A percentile compares a stretch with the other conserved stretches of the same genome.
Conservation (phyloP, 1,140 invertebrate genomes). For the Neocloeon triangulifer region DNA sequence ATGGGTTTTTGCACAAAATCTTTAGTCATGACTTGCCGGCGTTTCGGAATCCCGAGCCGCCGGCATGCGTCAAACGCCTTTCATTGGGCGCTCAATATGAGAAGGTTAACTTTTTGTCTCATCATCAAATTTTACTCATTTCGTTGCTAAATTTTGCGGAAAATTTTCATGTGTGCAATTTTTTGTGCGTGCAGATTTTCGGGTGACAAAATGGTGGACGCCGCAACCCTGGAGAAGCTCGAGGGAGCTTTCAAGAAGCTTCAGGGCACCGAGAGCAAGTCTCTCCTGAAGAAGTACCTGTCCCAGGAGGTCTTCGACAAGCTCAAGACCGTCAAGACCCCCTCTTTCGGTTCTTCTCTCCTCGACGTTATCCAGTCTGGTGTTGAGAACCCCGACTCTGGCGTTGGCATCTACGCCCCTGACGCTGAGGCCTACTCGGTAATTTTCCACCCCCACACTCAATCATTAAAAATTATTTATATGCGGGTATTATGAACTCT, state of each 20-base stretch:
- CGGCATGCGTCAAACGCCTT: too few relatives aligned
- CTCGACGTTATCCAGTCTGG: slow-evolving; percentile 82
- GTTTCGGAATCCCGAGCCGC: too few relatives aligned
- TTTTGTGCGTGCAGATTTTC: slow-evolving; percentile 27
- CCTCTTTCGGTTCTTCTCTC: slow-evolving; percentile 61
- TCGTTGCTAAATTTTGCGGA: too few relatives aligned
- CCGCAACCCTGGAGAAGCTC: slow-evolving; percentile 66
- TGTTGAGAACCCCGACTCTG: slow-evolving; percentile 72
- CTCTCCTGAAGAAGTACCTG: slow-evolving; percentile 83
- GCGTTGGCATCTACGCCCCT: slow-evolving; percentile 87
- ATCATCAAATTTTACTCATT: too few relatives aligned
- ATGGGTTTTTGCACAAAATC: too few relatives aligned
- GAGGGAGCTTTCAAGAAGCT: slow-evolving; percentile 78
- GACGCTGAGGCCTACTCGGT: slow-evolving; percentile 81
- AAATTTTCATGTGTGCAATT: too few relatives aligned
- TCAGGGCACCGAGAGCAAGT: slow-evolving; percentile 71
- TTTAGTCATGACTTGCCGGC: too few relatives aligned
- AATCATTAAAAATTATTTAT: too few relatives aligned
- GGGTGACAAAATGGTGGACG: slow-evolving; percentile 61
- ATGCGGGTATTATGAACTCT: too few relatives aligned
- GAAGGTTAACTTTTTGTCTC: too few relatives aligned
- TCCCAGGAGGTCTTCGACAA: slow-evolving; percentile 74
- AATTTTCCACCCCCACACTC: too few relatives aligned
- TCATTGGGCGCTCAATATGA: too few relatives aligned
- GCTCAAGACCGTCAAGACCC: slow-evolving; percentile 74